Evolutionary conservation across 2,113 vertebrate genomes (phyloP).

Genomic region (Osmerus mordax): DNA sequence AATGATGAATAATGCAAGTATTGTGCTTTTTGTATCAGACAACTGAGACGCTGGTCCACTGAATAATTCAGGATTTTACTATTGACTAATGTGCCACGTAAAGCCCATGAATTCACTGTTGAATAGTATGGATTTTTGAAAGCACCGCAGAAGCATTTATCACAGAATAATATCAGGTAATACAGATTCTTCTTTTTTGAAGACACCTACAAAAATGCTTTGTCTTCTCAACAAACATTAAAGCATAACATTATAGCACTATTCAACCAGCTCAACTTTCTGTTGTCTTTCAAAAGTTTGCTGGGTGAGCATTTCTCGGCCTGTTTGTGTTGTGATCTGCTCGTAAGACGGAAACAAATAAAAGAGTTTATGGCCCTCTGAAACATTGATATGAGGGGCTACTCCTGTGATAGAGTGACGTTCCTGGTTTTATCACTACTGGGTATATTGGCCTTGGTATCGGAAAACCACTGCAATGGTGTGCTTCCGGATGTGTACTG

Average conservation of each 20-base stretch:
- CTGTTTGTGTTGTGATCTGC: conserved; percentile 22
- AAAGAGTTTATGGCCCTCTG: conserved; percentile 43
- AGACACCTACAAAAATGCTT: too few relatives aligned
- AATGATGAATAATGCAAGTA: background rate
- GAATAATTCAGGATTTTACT: conserved; percentile 27
- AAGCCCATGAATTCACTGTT: conserved; percentile 4
- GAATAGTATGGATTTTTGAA: conserved; percentile 20
- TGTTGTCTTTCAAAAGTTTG: conserved; percentile 16
- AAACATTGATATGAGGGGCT: conserved; percentile 42
- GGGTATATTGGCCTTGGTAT: background rate
- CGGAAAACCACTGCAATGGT: background rate
- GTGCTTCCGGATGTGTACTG: background rate
- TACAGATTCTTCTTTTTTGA: background rate
- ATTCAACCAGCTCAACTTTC: background rate
- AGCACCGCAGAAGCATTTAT: background rate
- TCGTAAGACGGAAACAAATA: conserved; percentile 27
- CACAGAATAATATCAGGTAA: background rate
- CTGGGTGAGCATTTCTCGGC: conserved; percentile 22
- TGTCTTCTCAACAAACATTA: conserved; percentile 16
- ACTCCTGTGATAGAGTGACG: conserved; percentile 39
- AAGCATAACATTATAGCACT: background rate
- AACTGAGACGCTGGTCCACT: conserved; percentile 1
- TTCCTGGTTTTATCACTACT: conserved; percentile 37
- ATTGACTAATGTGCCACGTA: conserved; percentile 1
- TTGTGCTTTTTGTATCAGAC: background rate